These are phyloP conservation scores for Toxotes jaculatrix DNA, from an alignment of 2,113 vertebrate species.

Conservation along the genomic window DNA sequence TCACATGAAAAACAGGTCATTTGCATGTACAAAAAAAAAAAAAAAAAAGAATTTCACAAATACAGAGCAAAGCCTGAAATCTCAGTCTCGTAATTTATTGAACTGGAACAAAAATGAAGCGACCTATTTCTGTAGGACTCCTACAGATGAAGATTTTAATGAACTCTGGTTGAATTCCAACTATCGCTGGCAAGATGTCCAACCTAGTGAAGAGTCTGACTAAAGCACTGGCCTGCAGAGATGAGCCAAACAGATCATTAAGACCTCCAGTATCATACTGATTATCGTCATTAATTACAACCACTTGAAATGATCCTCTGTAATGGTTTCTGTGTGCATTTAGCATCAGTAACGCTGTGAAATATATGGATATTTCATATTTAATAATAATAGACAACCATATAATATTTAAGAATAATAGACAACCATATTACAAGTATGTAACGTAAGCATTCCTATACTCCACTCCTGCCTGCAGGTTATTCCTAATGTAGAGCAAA, in stretches of 20 bases:
- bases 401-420: not conserved
- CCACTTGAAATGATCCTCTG: slow-evolving; percentile 9
- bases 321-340: not conserved
- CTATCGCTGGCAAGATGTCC: not conserved
- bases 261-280: slow-evolving; percentile 8
- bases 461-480: not conserved
- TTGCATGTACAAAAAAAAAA: not conserved
- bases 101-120: slow-evolving; percentile 15
- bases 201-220: slow-evolving; percentile 10
- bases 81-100: slow-evolving; percentile 42
- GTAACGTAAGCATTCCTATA: not conserved
- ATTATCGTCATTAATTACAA: slow-evolving; percentile 14
- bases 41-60: slow-evolving; percentile 4
- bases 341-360: too few species aligned
- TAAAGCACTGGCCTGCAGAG: slow-evolving; percentile 1
- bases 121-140: slow-evolving; percentile 21
- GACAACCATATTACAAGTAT: not conserved
- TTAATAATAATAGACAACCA: not conserved
- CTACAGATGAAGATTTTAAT: slow-evolving; percentile 36
- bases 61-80: slow-evolving; percentile 16
- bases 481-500: not conserved
- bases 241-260: slow-evolving; percentile 19
- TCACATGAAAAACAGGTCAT: slow-evolving; percentile 27
- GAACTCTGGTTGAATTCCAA: not conserved
- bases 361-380: too few species aligned